phyloP scores from a whole-genome alignment of 2,888 invertebrate genomes.

The Metalampra italica region DNA sequence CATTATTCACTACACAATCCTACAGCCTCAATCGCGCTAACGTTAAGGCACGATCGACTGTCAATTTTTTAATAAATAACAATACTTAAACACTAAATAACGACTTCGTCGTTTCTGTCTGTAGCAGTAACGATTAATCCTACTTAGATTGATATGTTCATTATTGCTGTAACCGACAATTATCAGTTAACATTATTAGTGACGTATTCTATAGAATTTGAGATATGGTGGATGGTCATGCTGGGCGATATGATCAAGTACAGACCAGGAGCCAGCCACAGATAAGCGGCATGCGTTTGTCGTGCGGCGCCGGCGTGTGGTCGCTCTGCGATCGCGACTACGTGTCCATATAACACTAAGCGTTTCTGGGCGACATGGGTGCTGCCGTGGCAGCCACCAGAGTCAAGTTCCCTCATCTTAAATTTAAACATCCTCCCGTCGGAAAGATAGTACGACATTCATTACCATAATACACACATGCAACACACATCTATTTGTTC shows the following conservation, averaged over 20 bases:
- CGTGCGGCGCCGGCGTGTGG: conserved; percentile 7
- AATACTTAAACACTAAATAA: conserved; percentile 57
- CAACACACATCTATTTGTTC: conserved; percentile 74
- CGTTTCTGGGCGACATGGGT: conserved; percentile 61
- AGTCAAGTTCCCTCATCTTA: conserved; percentile 75
- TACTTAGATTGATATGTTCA: conserved; percentile 64
- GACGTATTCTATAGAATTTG: conserved; percentile 30
- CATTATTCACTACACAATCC: conserved; percentile 14
- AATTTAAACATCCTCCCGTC: conserved; percentile 67
- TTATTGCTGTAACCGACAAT: conserved; percentile 54
- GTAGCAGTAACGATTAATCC: conserved; percentile 42
- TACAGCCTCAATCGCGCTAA: conserved; percentile 17
- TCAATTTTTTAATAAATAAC: conserved; percentile 29
- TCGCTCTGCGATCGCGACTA: neutral
- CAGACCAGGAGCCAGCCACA: conserved; percentile 41
- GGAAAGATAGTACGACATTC: conserved; percentile 74
- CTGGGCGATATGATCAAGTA: conserved; percentile 48
- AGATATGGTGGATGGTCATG: conserved; percentile 47
- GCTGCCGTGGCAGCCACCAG: conserved; percentile 63
- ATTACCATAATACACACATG: conserved; percentile 71
- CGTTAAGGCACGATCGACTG: conserved; percentile 40
- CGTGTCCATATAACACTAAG: conserved; percentile 65
- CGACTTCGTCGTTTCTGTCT: conserved; percentile 50
- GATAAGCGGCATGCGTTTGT: conserved; percentile 34
- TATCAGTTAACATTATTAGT: conserved; percentile 18